Conservation (phyloP, 2,797 vertebrate species). For the Onychomys leucogaster region DNA sequence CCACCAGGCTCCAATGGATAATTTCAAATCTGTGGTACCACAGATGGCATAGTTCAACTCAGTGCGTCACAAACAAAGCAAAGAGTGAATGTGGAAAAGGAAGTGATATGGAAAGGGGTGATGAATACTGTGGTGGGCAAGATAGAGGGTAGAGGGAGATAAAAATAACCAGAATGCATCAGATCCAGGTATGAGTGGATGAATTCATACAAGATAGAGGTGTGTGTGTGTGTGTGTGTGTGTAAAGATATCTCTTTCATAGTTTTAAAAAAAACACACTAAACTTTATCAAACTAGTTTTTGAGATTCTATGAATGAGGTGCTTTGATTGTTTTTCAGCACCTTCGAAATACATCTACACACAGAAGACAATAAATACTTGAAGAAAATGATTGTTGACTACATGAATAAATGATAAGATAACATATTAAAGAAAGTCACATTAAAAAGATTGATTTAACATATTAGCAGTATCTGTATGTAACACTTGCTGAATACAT, state of each 20-base stretch:
- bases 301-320: neutral
- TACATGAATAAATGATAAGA: neutral
- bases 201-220: neutral
- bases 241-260: neutral
- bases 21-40: neutral
- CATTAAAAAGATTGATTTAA: neutral
- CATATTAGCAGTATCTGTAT: neutral
- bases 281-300: neutral
- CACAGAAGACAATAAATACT: neutral
- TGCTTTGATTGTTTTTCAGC: neutral
- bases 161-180: neutral
- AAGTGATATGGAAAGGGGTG: neutral
- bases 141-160: rapidly evolving
- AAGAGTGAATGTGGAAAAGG: neutral
- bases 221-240: neutral
- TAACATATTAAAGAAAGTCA: neutral
- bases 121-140: no score
- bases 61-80: neutral
- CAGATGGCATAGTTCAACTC: neutral
- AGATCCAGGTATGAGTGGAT: neutral
- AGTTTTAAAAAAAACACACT: neutral
- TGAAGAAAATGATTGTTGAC: neutral
- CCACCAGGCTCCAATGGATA: neutral
- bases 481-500: neutral
- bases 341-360: neutral